Conservation (phyloP, 2,113 vertebrate genomes). For the Oryzias curvinotus region DNA sequence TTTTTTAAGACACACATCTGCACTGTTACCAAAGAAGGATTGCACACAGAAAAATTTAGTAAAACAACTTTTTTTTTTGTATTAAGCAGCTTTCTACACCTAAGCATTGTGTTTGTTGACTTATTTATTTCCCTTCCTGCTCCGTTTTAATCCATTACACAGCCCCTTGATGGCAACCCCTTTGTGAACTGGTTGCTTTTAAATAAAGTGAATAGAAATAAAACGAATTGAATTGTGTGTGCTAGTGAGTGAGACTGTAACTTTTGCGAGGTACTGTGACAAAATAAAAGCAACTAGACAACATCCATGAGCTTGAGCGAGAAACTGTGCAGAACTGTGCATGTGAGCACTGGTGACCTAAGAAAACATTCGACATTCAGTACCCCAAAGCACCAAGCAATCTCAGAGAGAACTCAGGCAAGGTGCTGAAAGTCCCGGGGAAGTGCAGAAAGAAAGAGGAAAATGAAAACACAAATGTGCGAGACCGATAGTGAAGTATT, state of each 20-base stretch:
- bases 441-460: constrained; percentile 2
- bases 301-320: constrained; percentile 16
- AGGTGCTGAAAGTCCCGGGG: constrained; percentile 31
- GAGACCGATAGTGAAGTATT: constrained; percentile 31
- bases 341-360: constrained; percentile 24
- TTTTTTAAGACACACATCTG: constrained; percentile 25
- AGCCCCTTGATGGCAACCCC: no score
- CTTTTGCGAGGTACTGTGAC: neutral
- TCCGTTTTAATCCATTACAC: no score
- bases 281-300: constrained; percentile 22
- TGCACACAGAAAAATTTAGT: neutral
- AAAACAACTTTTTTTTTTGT: no score
- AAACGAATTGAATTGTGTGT: no score
- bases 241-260: no score
- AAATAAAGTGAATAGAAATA: no score
- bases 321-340: constrained; percentile 2
- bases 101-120: no score
- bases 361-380: constrained; percentile 49
- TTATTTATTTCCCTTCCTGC: no score
- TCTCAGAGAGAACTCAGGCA: constrained; percentile 20
- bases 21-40: constrained; percentile 4
- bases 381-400: neutral
- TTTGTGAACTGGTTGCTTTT: no score
- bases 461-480: constrained; percentile 16
- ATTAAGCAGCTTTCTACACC: no score